Evolutionary conservation across 1,140 invertebrate genomes (phyloP), one percentile per base, ranked within the genome.

Genomic region (Anadara kagoshimensis): DNA sequence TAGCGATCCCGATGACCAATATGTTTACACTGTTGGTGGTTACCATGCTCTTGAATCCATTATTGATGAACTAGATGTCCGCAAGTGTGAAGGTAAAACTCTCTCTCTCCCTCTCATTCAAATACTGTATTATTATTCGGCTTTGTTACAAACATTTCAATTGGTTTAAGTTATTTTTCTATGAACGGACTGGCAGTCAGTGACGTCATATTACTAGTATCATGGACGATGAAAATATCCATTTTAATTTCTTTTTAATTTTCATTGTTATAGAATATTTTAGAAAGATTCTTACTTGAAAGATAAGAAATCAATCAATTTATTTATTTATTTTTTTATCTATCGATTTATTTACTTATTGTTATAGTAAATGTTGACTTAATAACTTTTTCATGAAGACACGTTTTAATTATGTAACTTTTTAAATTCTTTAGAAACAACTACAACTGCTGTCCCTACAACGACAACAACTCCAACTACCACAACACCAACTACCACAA

Each of bases 41-140:
- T 85, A 75, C 72, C 72, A 73, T 45, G 78, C 81, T 18, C 70
- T 86, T n/a, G 75, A 80, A 18, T 76, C 79, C 11, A 84, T 86
- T 47, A 85, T 81, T 62, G 73, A 80, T 4, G 24, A 75, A 2
- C 69, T 86, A 45, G 74, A 78, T 8, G 56, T 75, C 43, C 76
- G 78, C 49, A 78, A 81, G 5, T 83, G 84, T 68, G 61, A 70
- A 44, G 64, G 44, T 20, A 18, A 10, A 36, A 36, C 14, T 29
- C 24, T 61, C 36, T 12, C 18, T 29, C 16, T 61, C 12, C 3
- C 54, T 12, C 22, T n/a, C 12, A 4, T 4, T 24, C 20, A 14
- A 29, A 57, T 5, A 14, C 53, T 20, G 20, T 12, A 56, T 12
- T 10, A 56, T 10, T n/a, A 24, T 12, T 8, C 20, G 10, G 10